Evolutionary conservation across 2,113 vertebrate species (phyloP), one percentile per base, ranked within the genome.

Genomic region (Anguilla rostrata): DNA sequence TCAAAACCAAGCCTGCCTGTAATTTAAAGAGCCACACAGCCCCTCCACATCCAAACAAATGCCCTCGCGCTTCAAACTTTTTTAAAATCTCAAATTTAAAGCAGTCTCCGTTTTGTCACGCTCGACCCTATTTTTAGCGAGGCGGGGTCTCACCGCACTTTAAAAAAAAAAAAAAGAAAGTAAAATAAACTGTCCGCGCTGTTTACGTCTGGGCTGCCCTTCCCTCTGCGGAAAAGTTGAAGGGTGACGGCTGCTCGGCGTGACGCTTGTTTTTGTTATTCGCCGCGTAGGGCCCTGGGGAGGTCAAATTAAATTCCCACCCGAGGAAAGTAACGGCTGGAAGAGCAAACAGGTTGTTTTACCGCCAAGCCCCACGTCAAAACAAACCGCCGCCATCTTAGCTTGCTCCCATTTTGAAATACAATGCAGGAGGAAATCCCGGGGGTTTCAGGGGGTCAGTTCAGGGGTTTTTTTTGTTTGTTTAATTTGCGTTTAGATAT

Each of bases 1-100:
- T 80, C n/a, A 40, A 2, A 15, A 84, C 66, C 66, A 78, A 22
- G 12, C 29, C 49, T 1, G 0, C 0, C 34, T 57, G 53, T n/a
- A 85, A 85, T 85, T 34, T 85, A 85, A 39, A 85, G 46, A 85
- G 75, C 8, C 4, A 18, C 84, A 53, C 16, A 53, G 6, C 26
- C 7, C 22, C 34, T 66, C 3, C 26, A 12, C n/a, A n/a, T 53
- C 15, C 43, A 49, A 78, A 75, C 46, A 15, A 15, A 53, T 43
- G 11, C 22, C 15, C 71, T 85, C 18, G 3, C 26, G 26, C 26
- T 66, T 66, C 22, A 66, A 66, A 66, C 60, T 60, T 60, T 66
- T 66, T 66, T 66, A 66, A 66, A 66, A 26, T 26, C 7, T 39
- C 6, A 40, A 34, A 46, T 85, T 56, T 5, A 53, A 18, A 20